phyloP scores from a whole-genome alignment of 2,113 vertebrate genomes.

The Heteronetta atricapilla region DNA sequence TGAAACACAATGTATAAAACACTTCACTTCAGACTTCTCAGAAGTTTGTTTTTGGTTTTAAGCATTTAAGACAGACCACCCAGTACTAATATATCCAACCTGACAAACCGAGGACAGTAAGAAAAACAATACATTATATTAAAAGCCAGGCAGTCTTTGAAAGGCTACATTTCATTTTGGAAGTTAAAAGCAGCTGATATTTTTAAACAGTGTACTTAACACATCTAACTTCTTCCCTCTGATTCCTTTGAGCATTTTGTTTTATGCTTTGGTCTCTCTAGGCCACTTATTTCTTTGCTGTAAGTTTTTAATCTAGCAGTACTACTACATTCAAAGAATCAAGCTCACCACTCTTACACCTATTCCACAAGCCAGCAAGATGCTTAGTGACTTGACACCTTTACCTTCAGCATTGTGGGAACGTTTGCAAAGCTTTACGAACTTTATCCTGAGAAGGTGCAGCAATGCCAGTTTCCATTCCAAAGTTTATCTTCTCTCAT shows the following conservation, averaged over 20 bases:
- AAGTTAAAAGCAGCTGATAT: not conserved
- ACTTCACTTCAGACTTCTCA: not conserved
- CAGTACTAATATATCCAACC: not conserved
- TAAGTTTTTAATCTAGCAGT: not conserved
- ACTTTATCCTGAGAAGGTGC: not conserved
- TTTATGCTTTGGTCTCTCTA: not conserved
- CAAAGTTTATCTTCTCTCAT: not conserved
- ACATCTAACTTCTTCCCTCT: not conserved
- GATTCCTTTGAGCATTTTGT: not conserved
- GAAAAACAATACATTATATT: not conserved
- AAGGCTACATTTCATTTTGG: not conserved
- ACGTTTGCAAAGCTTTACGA: not conserved
- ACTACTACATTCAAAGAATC: not conserved
- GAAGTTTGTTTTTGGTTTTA: not conserved
- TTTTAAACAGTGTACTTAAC: not conserved
- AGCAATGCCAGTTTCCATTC: not conserved
- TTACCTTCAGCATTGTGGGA: not conserved
- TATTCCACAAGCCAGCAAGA: not conserved
- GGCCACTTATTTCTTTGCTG: not conserved
- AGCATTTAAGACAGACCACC: not conserved
- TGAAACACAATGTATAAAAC: not conserved
- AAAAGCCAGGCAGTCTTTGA: not conserved
- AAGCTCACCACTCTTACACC: not conserved
- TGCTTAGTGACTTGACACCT: not conserved
- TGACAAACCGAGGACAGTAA: not conserved